Conservation (phyloP, 2,113 vertebrate species). For the Beaufortia kweichowensis region DNA sequence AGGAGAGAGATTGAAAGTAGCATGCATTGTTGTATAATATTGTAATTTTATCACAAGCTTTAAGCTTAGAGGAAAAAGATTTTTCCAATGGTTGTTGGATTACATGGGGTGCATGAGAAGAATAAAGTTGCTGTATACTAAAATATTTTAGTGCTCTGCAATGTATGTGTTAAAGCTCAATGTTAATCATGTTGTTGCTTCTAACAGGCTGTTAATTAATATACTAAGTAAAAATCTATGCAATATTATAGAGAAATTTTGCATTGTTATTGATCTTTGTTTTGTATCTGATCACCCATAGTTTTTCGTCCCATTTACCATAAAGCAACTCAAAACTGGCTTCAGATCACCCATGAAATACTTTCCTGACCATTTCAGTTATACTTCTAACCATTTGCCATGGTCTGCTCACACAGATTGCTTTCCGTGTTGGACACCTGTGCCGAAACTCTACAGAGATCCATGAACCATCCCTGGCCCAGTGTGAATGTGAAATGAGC, state of each 20-base stretch:
- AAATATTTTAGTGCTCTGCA: too few relatives aligned
- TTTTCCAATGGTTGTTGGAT: too few relatives aligned
- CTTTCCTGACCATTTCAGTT: background rate
- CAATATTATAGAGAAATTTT: too few relatives aligned
- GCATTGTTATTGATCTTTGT: too few relatives aligned
- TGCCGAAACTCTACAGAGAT: conserved; percentile 39
- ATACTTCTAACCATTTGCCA: conserved; percentile 6
- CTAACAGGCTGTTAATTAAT: too few relatives aligned
- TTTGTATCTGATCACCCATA: background rate
- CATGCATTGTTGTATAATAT: background rate
- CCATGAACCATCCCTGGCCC: conserved; percentile 49
- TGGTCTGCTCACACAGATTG: conserved; percentile 31
- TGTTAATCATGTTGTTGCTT: too few relatives aligned
- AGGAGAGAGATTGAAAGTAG: background rate
- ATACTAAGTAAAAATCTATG: too few relatives aligned
- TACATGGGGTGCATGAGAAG: too few relatives aligned
- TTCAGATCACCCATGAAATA: background rate
- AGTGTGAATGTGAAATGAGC: conserved; percentile 52
- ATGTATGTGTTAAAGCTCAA: too few relatives aligned
- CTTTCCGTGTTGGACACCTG: conserved; percentile 45
- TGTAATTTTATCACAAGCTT: too few relatives aligned
- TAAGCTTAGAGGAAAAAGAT: too few relatives aligned
- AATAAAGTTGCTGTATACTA: too few relatives aligned
- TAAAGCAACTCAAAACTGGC: background rate
- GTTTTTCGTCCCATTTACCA: background rate